Base-by-base conservation (phyloP, 2,797 vertebrate genomes). In the Australoheros facetus region DNA sequence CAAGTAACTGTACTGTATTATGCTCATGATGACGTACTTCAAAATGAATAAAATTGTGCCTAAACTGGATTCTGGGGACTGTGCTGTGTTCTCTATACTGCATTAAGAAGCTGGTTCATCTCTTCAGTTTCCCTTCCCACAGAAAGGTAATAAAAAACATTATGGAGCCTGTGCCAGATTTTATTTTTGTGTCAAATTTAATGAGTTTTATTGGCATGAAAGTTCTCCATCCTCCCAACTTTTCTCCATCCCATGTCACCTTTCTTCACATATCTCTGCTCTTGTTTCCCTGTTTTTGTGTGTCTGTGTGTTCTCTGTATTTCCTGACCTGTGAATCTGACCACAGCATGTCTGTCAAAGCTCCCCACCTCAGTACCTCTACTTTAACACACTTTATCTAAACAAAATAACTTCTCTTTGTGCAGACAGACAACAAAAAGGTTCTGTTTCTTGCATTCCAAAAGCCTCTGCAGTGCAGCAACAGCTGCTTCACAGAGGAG, bases 381-480 rank as follows among this genome's bases (percentile, higher is more conserved):
- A 13, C 48, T 60, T 81, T 73, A 45, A 21, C 28, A 57, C 39
- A 73, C 56, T 81, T 79, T 60, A 80, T 73, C 77, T 55, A 39
- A 77, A 78, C 74, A 76, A 77, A 80, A 73, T 54, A 56, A 74
- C 23, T 69, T 64, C 32, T 56, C 32, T 56, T 21, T 9, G 55
- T 45, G 23, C 21, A 8, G 28, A 57, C 11, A 54, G 3, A 75
- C 5, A 32, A 34, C 42, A 51, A 32, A 75, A n/a, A 55, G 19
- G 1, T 7, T 7, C 2, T 8, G 72, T 73, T 75, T 56, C 51
- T 17, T 9, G 21, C 56, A 9, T 77, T 66, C 28, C 73, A 56
- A 60, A 75, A 78, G 39, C 42, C 62, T 84, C 83, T 83, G 87
- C 86, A 88, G 53, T 77, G 85, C 90, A 85, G 85, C 66, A 80